Conservation (phyloP, 1,140 invertebrate species). For the Sminthurides bifidus region DNA sequence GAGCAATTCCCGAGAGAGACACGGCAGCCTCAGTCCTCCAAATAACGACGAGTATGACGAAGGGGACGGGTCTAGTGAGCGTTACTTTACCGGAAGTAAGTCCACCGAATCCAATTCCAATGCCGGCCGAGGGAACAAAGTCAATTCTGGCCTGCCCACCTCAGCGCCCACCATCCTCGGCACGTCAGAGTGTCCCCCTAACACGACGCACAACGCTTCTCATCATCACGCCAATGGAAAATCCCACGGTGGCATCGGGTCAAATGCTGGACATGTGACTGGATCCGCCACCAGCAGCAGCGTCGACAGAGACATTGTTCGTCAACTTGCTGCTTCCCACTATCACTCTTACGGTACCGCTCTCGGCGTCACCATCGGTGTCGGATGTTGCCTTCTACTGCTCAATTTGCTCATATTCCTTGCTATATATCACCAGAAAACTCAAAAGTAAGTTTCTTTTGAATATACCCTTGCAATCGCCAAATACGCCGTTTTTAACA, state of each 20-base stretch:
- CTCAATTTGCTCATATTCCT: conserved; percentile 79
- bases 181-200: conserved; percentile 31
- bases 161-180: conserved; percentile 15
- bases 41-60: conserved; percentile 24
- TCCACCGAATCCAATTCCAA: no score
- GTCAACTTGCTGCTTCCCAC: conserved; percentile 35
- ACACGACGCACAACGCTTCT: conserved; percentile 16
- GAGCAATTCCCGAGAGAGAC: neutral
- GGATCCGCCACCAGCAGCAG: conserved; percentile 39
- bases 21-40: neutral
- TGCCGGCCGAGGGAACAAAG: conserved; percentile 25
- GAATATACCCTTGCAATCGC: no score
- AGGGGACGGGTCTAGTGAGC: conserved; percentile 15
- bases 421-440: conserved; percentile 66
- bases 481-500: no score
- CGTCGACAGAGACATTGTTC: conserved; percentile 46
- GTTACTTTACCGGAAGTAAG: no score
- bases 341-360: conserved; percentile 64
- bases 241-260: conserved; percentile 55
- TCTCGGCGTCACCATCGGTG: conserved; percentile 73
- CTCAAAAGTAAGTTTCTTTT: conserved; percentile 25
- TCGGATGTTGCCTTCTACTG: conserved; percentile 71
- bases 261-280: conserved; percentile 38
- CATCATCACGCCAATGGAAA: conserved; percentile 44
- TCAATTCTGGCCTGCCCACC: neutral